Percentiles rank a stretch among this genome's conserved stretches.
Evolutionary conservation across 1,140 invertebrate species (phyloP).

Genomic region (Lepidurus arcticus): DNA sequence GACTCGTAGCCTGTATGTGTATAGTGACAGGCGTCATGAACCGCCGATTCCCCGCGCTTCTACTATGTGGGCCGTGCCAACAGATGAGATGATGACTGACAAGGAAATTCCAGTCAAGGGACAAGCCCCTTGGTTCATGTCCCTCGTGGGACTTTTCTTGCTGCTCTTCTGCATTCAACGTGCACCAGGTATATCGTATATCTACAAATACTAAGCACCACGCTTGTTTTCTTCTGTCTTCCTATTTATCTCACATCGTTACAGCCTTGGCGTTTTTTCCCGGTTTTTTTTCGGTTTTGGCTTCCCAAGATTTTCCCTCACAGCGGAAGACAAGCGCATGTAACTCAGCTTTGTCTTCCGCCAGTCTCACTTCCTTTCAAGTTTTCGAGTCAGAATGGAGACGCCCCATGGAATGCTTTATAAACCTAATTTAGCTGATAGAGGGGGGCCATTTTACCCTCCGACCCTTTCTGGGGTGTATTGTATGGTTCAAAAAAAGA

Average conservation of each 20-base stretch:
- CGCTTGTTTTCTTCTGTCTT: background rate
- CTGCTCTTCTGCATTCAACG: background rate
- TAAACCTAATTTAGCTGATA: too few species aligned
- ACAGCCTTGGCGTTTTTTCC: too few species aligned
- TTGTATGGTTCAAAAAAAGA: background rate
- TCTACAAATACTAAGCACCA: background rate
- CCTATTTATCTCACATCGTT: background rate
- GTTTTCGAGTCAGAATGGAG: too few species aligned
- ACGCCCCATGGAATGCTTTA: too few species aligned
- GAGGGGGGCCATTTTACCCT: background rate
- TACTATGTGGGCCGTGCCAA: background rate
- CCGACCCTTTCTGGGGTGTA: background rate
- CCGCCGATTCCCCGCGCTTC: background rate
- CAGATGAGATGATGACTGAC: constrained; percentile 10
- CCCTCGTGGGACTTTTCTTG: constrained; percentile 7
- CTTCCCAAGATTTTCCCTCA: too few species aligned
- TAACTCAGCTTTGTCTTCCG: too few species aligned
- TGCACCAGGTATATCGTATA: constrained; percentile 13
- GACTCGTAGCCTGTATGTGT: background rate
- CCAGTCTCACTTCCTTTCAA: too few species aligned
- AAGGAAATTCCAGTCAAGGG: constrained; percentile 21
- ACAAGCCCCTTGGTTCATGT: constrained; percentile 21
- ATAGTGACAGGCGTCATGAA: background rate
- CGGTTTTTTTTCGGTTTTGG: too few species aligned
- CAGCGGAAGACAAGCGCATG: too few species aligned